Evolutionary conservation across 2,888 invertebrate species (phyloP).

Genomic region (Drosophila pseudotakahashii): DNA sequence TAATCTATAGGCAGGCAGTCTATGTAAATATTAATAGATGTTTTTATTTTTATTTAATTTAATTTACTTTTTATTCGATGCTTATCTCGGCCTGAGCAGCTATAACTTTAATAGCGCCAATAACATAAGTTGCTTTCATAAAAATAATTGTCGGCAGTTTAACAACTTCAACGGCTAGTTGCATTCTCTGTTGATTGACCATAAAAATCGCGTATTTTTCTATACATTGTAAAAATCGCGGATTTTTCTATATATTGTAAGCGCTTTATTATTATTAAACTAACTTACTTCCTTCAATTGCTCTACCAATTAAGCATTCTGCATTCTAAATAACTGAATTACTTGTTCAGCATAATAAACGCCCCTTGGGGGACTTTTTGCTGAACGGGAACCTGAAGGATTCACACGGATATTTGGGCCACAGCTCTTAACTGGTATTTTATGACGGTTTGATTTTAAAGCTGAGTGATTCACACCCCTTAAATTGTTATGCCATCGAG

Average conservation of each 20-base stretch:
- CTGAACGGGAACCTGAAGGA: constrained; percentile 19
- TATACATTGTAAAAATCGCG: constrained; percentile 27
- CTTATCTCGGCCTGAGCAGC: background rate
- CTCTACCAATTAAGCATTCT: constrained; percentile 18
- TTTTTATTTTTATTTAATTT: constrained; percentile 1
- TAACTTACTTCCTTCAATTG: constrained; percentile 38
- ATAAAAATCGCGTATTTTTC: constrained; percentile 31
- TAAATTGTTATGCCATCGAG: constrained; percentile 8
- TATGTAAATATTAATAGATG: background rate
- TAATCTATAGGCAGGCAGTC: background rate
- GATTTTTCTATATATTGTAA: constrained; percentile 18
- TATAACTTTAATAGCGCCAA: background rate
- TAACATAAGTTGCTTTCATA: constrained; percentile 18
- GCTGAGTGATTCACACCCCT: constrained; percentile 6
- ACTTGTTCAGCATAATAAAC: constrained; percentile 6
- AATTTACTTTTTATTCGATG: constrained; percentile 4
- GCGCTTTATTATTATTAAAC: constrained; percentile 24
- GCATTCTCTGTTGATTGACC: constrained; percentile 36
- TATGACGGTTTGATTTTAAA: background rate
- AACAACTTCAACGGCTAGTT: constrained; percentile 25
- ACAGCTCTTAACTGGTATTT: constrained; percentile 5
- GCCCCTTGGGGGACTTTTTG: constrained; percentile 11
- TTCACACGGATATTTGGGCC: constrained; percentile 23
- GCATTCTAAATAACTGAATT: constrained; percentile 4
- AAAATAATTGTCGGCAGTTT: constrained; percentile 30